Evolutionary conservation across 2,113 vertebrate species (phyloP).

Genomic region (Halcyon senegalensis): DNA sequence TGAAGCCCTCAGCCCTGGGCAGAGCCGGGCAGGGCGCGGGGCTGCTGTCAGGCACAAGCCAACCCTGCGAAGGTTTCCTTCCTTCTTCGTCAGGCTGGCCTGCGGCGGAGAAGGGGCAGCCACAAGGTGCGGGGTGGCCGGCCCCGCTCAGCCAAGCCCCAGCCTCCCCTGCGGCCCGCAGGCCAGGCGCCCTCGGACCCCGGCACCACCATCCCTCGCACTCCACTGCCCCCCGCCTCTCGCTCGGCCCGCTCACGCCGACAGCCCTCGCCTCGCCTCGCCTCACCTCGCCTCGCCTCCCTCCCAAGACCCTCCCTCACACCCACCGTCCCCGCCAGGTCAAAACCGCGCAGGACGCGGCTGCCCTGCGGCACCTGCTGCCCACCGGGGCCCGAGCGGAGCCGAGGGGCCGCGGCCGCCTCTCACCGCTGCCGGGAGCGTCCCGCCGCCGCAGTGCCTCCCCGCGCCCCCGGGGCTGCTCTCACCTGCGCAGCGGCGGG

Average conservation of each 20-base stretch:
- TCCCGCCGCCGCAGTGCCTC: no score
- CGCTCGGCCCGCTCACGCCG: background rate
- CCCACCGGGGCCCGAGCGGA: background rate
- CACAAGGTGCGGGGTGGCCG: background rate
- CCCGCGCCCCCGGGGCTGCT: no score
- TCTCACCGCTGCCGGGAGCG: background rate
- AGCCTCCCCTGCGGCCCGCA: fast-evolving
- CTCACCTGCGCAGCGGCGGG: slow-evolving; percentile 1
- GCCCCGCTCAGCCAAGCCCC: background rate
- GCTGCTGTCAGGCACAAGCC: background rate
- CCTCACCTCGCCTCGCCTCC: background rate
- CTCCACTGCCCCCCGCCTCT: background rate
- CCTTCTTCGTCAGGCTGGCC: background rate
- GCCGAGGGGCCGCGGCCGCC: background rate
- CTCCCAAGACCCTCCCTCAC: background rate
- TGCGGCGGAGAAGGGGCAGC: background rate
- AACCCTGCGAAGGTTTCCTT: background rate
- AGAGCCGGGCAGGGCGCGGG: background rate
- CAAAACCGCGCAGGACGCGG: background rate
- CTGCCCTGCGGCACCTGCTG: background rate
- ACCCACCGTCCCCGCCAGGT: background rate
- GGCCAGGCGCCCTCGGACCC: background rate
- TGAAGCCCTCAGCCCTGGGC: background rate
- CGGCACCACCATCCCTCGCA: background rate
- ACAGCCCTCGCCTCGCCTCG: background rate